Evolutionary conservation across 2,113 vertebrate genomes (phyloP), one percentile per base, ranked within the genome.

Genomic region (Oryzias melastigma): DNA sequence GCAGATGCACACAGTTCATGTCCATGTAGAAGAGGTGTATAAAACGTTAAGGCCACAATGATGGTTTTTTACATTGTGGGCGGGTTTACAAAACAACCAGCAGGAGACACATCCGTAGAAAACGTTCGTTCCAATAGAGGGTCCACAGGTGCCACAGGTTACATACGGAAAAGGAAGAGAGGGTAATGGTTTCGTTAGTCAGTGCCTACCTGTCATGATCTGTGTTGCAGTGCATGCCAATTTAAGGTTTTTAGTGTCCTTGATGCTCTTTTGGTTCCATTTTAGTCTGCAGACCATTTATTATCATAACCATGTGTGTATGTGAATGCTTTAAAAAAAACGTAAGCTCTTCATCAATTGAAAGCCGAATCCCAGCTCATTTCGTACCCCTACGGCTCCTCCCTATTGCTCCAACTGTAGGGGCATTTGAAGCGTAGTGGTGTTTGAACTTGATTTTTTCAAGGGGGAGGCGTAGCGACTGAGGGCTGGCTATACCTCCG

Each of bases 161-260:
- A 98, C 97, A 99, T 99, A 98, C 96, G 94, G 95, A 98, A 87
- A 98, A 98, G 94, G 96, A 98, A 98, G 95, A 98, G 93, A 98
- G 97, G 97, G 96, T 96, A 96, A 98, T 97, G 96, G 93, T 89
- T 92, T 91, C 77, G 87, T 93, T 93, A 93, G 92, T 91, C 81
- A 90, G 73, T 80, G 89, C 82, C 87, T 85, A 80, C 62, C 78
- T 86, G 73, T 7, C 40, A 35, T 42, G 46, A 51, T 58, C 59
- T 77, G 55, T 81, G 73, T 58, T 82, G 83, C 79, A 81, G 66
- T 78, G 67, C 77, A 90, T 84, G 73, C 81, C 80, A 85, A 75
- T 51, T 71, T 58, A 66, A 76, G 62, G 52, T 62, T 69, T 35
- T 35, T 10, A 51, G 4, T 52, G 45, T 4, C 5, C 25, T 27